A percentile compares a stretch with the other conserved stretches of the same genome.
Conservation (phyloP, 2,113 vertebrate genomes). For the Oreocharis arfaki region DNA sequence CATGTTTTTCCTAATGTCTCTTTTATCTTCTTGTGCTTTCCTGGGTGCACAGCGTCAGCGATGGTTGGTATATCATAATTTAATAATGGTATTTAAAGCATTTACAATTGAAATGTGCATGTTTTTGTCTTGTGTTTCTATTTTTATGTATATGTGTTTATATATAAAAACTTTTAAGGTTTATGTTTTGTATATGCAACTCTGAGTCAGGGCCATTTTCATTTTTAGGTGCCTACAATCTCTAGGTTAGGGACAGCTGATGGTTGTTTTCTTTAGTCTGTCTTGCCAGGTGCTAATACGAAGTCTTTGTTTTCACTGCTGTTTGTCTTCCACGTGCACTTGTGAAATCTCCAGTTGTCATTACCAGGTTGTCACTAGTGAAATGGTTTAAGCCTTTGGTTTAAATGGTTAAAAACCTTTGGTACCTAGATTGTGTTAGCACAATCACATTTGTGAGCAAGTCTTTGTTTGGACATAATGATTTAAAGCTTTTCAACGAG, state of each 20-base stretch:
- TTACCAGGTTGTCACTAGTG: neutral
- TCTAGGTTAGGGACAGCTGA: neutral
- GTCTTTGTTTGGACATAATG: neutral
- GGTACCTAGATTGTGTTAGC: neutral
- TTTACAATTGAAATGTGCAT: neutral
- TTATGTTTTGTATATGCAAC: neutral
- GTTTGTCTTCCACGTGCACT: neutral
- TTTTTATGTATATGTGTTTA: neutral
- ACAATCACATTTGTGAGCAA: neutral
- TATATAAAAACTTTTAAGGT: neutral
- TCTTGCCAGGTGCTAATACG: neutral
- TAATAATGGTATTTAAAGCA: constrained; percentile 48
- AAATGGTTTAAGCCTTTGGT: neutral
- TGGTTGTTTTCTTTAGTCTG: neutral
- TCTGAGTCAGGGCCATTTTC: neutral
- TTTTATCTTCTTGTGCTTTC: constrained; percentile 71
- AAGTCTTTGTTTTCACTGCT: neutral
- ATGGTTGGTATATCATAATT: constrained; percentile 91
- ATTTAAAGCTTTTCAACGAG: neutral
- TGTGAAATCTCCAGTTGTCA: neutral
- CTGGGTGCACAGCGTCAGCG: constrained; percentile 85
- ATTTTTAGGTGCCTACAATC: neutral
- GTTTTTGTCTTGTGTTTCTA: neutral
- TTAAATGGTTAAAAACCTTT: too few species aligned
- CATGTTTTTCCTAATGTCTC: constrained; percentile 54